Conservation (phyloP, 1,140 invertebrate genomes). For the Brachionus plicatilis region DNA sequence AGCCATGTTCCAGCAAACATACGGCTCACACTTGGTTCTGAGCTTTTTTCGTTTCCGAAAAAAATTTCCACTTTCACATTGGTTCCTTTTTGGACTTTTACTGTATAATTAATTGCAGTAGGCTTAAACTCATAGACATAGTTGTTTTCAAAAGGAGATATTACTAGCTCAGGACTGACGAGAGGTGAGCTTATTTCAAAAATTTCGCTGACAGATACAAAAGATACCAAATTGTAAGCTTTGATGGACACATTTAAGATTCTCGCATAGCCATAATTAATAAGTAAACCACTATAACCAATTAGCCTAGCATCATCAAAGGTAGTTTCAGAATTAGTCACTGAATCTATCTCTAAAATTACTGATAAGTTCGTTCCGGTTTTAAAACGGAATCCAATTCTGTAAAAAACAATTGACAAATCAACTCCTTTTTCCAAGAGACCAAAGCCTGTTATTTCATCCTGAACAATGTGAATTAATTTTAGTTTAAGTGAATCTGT, state of each 20-base stretch:
- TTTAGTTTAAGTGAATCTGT: not conserved
- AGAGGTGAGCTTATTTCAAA: conserved; percentile 25
- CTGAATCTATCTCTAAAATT: not conserved
- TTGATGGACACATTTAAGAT: not conserved
- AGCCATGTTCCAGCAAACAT: not conserved
- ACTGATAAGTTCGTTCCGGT: not conserved
- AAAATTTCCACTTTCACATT: conserved; percentile 12
- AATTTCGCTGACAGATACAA: not conserved
- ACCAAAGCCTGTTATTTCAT: not conserved
- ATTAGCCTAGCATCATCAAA: not conserved
- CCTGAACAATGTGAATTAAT: not conserved
- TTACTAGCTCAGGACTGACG: not conserved
- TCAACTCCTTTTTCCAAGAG: not conserved
- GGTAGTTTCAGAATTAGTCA: not conserved
- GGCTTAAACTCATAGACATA: not conserved
- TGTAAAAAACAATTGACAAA: not conserved
- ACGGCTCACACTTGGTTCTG: not conserved
- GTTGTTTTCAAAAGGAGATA: not conserved
- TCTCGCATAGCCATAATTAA: not conserved
- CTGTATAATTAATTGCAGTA: not conserved
- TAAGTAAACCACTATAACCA: not conserved
- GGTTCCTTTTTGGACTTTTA: not conserved
- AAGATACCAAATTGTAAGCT: not conserved
- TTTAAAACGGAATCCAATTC: not conserved
- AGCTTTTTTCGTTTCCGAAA: not conserved